These are phyloP conservation scores for Buathra laborator DNA, from an alignment of 2,888 invertebrate genomes.

Conservation along the genomic window DNA sequence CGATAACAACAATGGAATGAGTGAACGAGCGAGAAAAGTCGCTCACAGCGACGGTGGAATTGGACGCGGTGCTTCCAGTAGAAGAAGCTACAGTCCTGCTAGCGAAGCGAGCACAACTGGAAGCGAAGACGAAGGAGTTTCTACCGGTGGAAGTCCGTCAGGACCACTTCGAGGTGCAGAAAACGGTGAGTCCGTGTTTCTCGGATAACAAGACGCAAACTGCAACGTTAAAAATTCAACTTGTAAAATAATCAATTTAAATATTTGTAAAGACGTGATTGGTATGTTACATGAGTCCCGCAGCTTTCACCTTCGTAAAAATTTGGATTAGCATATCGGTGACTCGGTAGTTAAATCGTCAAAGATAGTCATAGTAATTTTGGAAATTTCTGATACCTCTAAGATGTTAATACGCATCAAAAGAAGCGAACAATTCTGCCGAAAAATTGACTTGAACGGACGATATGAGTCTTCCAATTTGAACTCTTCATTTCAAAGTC, in stretches of 20 bases:
- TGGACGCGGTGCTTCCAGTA: slow-evolving; percentile 71
- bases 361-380: no score
- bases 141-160: slow-evolving; percentile 83
- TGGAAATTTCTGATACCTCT: background rate
- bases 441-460: background rate
- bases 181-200: slow-evolving; percentile 79
- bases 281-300: no score
- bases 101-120: slow-evolving; percentile 82
- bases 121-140: slow-evolving; percentile 84
- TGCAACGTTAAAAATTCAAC: no score
- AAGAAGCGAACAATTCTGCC: background rate
- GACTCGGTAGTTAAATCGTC: no score
- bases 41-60: slow-evolving; percentile 71
- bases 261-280: no score
- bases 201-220: no score
- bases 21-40: slow-evolving; percentile 75
- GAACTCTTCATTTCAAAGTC: background rate
- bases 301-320: no score
- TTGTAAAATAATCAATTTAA: no score
- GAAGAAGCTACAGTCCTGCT: slow-evolving; percentile 82
- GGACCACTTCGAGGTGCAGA: slow-evolving; percentile 82
- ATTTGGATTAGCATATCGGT: no score
- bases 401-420: background rate
- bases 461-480: background rate
- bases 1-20: slow-evolving; percentile 82